Evolutionary conservation across 2,113 vertebrate species (phyloP), one percentile per base, ranked within the genome.

Genomic region (Pheucticus melanocephalus): DNA sequence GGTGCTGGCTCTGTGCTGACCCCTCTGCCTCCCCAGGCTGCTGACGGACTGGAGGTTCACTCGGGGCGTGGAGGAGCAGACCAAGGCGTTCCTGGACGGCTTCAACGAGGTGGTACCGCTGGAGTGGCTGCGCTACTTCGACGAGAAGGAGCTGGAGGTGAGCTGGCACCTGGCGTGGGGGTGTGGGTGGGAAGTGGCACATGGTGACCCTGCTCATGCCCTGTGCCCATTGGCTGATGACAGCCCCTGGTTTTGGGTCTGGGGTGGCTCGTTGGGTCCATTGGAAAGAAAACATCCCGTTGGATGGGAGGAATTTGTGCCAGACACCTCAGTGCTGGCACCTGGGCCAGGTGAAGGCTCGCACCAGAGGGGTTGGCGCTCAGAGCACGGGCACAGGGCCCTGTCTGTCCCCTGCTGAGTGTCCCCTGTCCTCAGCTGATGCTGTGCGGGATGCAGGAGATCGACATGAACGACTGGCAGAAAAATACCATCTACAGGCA

Each of bases 381-480:
- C 31, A 0, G 37, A 18, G 21, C 0, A 0, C 0, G 3, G 37
- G 31, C 0, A 0, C 6, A 6, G 40, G 30, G 45, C 22, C 13
- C 13, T 2, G 6, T 30, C 5, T 48, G 2, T 68, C 9, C 33
- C 9, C 22, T 14, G 39, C 71, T 87, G 86, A 95, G 57, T 88
- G 64, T 69, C 6, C 18, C 28, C n/a, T 71, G 44, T 89, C 61
- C 79, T 77, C 48, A 99, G 99, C 98, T 99, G 97, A 99, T 99
- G 99, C 98, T 99, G 54, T 99, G 99, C 1, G 99, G 99, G 91
- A 99, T 99, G 99, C 99, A 99, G 97, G 99, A 99, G 98, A 99
- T 99, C 1, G 99, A 99, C 94, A 78, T 99, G 96, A 98, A 95
- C 0, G 99, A 99, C 97, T 99, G 99, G 99, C 99, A 99, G 98